Conservation (phyloP, 2,113 vertebrate genomes). For the Zosterops borbonicus region DNA sequence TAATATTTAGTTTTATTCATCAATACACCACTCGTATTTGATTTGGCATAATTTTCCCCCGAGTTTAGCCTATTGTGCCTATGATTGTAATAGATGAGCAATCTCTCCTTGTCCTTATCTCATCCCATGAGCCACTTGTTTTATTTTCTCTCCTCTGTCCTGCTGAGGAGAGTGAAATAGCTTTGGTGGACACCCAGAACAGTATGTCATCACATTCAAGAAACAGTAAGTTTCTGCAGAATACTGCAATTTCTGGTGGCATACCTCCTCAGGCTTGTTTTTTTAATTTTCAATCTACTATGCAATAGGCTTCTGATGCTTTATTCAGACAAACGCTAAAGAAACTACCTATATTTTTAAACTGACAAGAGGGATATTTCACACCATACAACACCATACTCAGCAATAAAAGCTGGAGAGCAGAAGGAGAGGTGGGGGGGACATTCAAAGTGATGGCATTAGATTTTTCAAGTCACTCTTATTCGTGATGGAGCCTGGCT, state of each 20-base stretch:
- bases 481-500: accelerated
- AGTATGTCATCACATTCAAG: not conserved
- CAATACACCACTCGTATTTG: not conserved
- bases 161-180: not conserved
- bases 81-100: accelerated
- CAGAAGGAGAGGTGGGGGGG: not conserved
- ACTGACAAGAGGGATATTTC: not conserved
- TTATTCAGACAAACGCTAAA: not conserved
- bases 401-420: not conserved
- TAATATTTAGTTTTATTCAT: not conserved
- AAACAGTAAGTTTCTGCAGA: not conserved
- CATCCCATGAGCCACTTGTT: not conserved
- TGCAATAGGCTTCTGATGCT: not conserved
- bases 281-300: not conserved
- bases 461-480: not conserved
- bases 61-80: not conserved
- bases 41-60: not conserved
- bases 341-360: not conserved
- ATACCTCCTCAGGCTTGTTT: not conserved
- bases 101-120: not conserved
- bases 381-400: not conserved
- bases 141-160: not conserved
- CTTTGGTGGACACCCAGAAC: not conserved
- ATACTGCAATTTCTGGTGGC: not conserved
- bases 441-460: accelerated